Base-by-base conservation (phyloP, 2,888 invertebrate species). In the Oligia fasciuncula region DNA sequence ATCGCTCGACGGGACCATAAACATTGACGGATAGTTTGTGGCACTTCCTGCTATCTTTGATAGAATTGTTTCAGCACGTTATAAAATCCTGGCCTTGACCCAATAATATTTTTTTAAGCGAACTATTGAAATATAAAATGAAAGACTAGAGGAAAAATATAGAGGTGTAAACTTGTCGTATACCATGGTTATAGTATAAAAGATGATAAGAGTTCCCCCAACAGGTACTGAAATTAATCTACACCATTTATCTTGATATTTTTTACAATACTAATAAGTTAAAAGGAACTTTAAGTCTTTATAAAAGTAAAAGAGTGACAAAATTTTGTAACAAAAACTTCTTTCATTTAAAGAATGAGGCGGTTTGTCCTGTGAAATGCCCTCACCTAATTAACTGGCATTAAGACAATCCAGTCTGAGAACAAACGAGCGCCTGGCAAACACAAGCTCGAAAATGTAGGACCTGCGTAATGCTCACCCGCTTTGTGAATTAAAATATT, bases 401-500 rank as follows among this genome's bases (percentile, higher is more conserved):
- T 63, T 57, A 65, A 46, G 63, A 65, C 17, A 65, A 76, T 35
- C 40, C 19, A 65, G 57, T 46, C 51, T 80, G 14, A 19, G 29
- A 80, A 60, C 66, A 73, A 43, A 67, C 51, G 2, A 60, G 81
- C 60, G 74, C 43, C 73, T 80, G n/a, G 5, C 19, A 67, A 73
- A 73, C 62, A 80, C 19, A 62, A 62, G 51, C 51, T n/a, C 11
- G 9, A 43, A 73, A 80, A 73, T 67, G 0, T 73, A 67, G 66
- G 46, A 5, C 8, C 14, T 67, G 43, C 51, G 60, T 62, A 67
- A 67, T 74, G 51, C 74, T 80, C 51, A 60, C 40, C 17, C 23
- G 60, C 19, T 73, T 62, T 62, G 51, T n/a, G 23, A 80, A 80
- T 81, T 51, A n/a, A 73, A 60, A 51, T 72, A 73, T 54, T 54